Evolutionary conservation across 1,140 invertebrate species (phyloP).

Genomic region (Diachasma alloeum): DNA sequence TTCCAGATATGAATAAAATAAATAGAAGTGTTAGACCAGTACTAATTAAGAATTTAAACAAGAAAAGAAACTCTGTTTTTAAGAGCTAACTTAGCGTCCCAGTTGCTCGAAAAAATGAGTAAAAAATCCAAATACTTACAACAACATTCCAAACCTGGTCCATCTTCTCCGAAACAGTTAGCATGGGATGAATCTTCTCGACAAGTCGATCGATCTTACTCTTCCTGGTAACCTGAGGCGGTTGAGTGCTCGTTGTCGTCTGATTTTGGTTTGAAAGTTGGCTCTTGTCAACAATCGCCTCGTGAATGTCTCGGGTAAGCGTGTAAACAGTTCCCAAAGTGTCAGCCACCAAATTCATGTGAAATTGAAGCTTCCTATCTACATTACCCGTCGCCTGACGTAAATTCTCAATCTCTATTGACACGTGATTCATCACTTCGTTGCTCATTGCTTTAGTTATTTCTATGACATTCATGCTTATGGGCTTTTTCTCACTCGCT

Average conservation of each 20-base stretch:
- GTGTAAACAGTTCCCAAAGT: slow-evolving; percentile 79
- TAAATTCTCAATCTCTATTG: slow-evolving; percentile 77
- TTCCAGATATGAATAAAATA: too few species aligned
- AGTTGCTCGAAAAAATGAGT: background rate
- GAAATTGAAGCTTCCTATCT: slow-evolving; percentile 84
- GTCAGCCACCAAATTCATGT: slow-evolving; percentile 83
- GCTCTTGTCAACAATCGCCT: slow-evolving; percentile 76
- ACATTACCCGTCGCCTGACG: slow-evolving; percentile 78
- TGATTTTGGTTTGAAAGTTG: slow-evolving; percentile 53
- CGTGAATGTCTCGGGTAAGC: slow-evolving; percentile 82
- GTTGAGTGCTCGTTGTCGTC: slow-evolving; percentile 58
- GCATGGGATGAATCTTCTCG: slow-evolving; percentile 81
- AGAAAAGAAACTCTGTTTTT: too few species aligned
- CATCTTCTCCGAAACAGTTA: slow-evolving; percentile 88
- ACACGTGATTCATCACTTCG: slow-evolving; percentile 78
- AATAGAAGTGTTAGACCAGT: too few species aligned
- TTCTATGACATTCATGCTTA: slow-evolving; percentile 81
- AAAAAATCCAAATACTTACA: slow-evolving; percentile 49
- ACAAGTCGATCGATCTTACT: slow-evolving; percentile 82
- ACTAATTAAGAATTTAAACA: too few species aligned
- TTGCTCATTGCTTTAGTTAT: slow-evolving; percentile 80
- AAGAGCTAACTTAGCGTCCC: too few species aligned
- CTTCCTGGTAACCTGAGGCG: slow-evolving; percentile 63
- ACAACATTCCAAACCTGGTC: slow-evolving; percentile 89
- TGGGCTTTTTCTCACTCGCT: slow-evolving; percentile 84